Percentiles rank a stretch among this genome's conserved stretches.
phyloP scores from a whole-genome alignment of 2,888 invertebrate species.

The Strigamia maritima region DNA sequence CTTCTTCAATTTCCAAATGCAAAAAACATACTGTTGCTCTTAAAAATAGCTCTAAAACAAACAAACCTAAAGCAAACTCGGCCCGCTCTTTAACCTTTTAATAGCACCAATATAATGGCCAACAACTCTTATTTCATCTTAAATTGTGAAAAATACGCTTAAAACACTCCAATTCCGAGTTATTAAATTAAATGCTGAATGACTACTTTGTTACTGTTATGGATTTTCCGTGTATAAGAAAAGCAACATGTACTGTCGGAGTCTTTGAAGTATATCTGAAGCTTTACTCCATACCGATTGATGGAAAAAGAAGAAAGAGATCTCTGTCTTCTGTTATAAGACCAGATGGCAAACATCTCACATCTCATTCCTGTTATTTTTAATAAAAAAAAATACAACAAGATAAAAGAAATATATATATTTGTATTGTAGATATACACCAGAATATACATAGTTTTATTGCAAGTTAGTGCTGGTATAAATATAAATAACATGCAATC shows the following conservation, averaged over 20 bases:
- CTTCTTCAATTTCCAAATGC: too few species aligned
- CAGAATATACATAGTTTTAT: neutral
- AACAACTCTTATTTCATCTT: too few species aligned
- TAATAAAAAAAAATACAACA: conserved; percentile 4
- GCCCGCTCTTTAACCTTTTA: too few species aligned
- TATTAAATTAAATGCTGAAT: neutral
- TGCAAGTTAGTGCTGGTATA: neutral
- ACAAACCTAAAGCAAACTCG: too few species aligned
- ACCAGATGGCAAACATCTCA: conserved; percentile 10
- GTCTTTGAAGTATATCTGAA: neutral
- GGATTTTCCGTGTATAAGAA: neutral
- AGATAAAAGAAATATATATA: too few species aligned
- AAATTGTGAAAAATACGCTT: too few species aligned
- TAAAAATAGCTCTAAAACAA: too few species aligned
- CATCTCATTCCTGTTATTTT: neutral
- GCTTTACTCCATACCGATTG: neutral
- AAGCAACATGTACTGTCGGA: neutral
- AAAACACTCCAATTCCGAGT: too few species aligned
- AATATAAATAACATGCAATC: conserved; percentile 5
- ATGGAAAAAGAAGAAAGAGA: conserved; percentile 16
- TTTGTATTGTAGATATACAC: too few species aligned
- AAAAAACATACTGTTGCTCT: too few species aligned
- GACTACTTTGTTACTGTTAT: neutral
- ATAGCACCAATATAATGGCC: too few species aligned
- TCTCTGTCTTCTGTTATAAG: neutral